phyloP scores from a whole-genome alignment of 2,113 vertebrate genomes.

The Lophotis ruficrista region DNA sequence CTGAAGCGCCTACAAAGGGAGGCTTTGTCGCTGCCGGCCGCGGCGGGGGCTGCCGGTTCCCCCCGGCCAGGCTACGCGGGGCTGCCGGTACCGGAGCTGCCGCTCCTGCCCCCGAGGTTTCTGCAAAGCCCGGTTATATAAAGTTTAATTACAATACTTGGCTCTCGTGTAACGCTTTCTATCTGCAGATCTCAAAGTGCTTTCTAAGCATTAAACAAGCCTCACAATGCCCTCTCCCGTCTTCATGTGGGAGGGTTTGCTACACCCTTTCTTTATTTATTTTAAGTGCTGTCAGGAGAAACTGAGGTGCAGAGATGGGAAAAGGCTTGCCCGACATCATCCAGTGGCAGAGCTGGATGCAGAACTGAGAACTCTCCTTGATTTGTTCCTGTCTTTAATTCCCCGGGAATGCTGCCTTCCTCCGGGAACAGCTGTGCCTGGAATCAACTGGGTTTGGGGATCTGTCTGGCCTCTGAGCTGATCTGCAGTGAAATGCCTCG shows the following conservation, averaged over 20 bases:
- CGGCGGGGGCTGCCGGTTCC: no score
- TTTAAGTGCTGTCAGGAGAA: slow-evolving; percentile 36
- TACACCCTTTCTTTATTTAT: slow-evolving; percentile 52
- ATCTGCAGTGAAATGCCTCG: background rate
- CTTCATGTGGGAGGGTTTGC: slow-evolving; percentile 41
- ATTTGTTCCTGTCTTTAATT: background rate
- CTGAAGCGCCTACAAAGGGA: background rate
- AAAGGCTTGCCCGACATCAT: background rate
- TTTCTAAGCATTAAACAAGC: slow-evolving; percentile 69
- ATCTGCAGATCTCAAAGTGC: slow-evolving; percentile 63
- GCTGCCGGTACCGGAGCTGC: background rate
- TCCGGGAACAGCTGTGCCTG: background rate
- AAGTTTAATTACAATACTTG: slow-evolving; percentile 69
- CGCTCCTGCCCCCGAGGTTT: slow-evolving; percentile 1
- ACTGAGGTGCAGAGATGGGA: slow-evolving; percentile 10
- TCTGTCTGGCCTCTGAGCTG: background rate
- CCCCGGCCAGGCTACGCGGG: background rate
- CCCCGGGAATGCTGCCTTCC: background rate
- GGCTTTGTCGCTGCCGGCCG: background rate
- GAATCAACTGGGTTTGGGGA: background rate
- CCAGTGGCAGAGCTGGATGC: slow-evolving; percentile 5
- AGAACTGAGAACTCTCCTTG: slow-evolving; percentile 6
- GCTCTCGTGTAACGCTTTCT: slow-evolving; percentile 43
- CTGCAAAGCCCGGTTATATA: slow-evolving; percentile 48
- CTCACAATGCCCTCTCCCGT: slow-evolving; percentile 54